phyloP scores from a whole-genome alignment of 2,888 invertebrate genomes.

The Epinotia brunnichana region DNA sequence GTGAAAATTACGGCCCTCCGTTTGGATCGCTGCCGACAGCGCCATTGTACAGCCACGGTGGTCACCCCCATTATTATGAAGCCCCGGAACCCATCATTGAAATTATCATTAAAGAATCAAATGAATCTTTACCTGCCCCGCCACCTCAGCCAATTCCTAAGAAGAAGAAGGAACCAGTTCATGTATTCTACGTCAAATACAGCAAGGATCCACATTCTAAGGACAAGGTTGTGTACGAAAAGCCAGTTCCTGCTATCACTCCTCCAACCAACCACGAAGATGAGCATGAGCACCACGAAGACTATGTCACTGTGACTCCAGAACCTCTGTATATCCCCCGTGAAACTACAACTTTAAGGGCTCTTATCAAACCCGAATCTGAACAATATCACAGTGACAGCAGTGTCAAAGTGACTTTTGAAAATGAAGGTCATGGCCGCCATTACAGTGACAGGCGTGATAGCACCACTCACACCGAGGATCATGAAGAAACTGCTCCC shows the following conservation, averaged over 20 bases:
- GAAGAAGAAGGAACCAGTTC: constrained; percentile 91
- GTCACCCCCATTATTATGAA: constrained; percentile 85
- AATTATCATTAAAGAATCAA: constrained; percentile 95
- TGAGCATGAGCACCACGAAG: constrained; percentile 80
- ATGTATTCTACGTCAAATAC: constrained; percentile 95
- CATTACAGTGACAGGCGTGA: constrained; percentile 73
- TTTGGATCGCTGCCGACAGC: constrained; percentile 75
- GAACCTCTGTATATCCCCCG: constrained; percentile 81
- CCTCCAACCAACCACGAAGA: constrained; percentile 87
- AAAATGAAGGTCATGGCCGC: constrained; percentile 84
- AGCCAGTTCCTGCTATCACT: constrained; percentile 90
- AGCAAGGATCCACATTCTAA: constrained; percentile 91
- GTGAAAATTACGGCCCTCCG: constrained; percentile 77
- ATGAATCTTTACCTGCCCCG: constrained; percentile 89
- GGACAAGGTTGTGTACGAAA: constrained; percentile 90
- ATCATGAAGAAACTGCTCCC: constrained; percentile 86
- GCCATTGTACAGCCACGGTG: constrained; percentile 78
- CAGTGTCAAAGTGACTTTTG: constrained; percentile 92
- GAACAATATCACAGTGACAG: constrained; percentile 92
- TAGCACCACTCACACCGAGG: constrained; percentile 64
- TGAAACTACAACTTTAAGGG: constrained; percentile 90
- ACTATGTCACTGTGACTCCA: constrained; percentile 83
- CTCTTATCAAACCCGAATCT: constrained; percentile 93
- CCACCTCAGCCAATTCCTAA: constrained; percentile 80
- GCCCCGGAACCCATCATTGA: constrained; percentile 96